These are phyloP conservation scores for Onthophagus sagittarius DNA, from an alignment of 2,888 invertebrate species.

Conservation along the genomic window DNA sequence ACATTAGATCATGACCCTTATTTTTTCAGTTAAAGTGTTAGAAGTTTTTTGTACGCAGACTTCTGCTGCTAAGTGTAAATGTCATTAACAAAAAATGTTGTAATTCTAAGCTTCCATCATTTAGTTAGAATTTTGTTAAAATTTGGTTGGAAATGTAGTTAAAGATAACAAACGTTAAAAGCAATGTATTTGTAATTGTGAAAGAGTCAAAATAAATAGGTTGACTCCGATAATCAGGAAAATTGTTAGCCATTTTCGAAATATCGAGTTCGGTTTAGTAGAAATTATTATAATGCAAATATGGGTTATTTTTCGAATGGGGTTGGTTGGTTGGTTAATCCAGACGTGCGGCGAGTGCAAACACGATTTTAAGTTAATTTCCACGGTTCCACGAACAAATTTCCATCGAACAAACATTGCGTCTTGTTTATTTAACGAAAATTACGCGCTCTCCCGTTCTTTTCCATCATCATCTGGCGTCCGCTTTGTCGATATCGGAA, in stretches of 20 bases:
- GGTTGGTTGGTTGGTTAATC: neutral
- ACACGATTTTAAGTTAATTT: conserved; percentile 14
- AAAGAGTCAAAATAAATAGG: too few species aligned
- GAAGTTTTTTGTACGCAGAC: too few species aligned
- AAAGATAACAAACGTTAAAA: too few species aligned
- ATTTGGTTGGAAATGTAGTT: too few species aligned
- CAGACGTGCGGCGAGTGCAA: neutral
- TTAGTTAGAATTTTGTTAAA: too few species aligned
- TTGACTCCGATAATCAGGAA: neutral
- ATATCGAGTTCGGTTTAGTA: neutral
- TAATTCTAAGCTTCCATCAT: too few species aligned
- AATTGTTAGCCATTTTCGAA: conserved; percentile 1
- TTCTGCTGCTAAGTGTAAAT: too few species aligned
- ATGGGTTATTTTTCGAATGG: neutral
- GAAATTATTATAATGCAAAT: conserved; percentile 10
- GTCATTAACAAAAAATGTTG: too few species aligned
- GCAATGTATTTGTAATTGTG: too few species aligned
- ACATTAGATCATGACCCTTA: too few species aligned
- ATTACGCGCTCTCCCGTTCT: neutral
- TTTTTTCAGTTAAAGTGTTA: too few species aligned
- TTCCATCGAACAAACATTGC: conserved; percentile 5
- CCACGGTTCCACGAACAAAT: conserved; percentile 1
- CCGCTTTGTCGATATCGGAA: too few species aligned
- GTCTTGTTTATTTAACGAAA: conserved; percentile 7
- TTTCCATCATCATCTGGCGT: neutral